Percentiles rank a stretch among this genome's conserved stretches.
These are phyloP conservation scores for Hemiprocne comata DNA, from an alignment of 2,113 vertebrate genomes.

Conservation along the genomic window DNA sequence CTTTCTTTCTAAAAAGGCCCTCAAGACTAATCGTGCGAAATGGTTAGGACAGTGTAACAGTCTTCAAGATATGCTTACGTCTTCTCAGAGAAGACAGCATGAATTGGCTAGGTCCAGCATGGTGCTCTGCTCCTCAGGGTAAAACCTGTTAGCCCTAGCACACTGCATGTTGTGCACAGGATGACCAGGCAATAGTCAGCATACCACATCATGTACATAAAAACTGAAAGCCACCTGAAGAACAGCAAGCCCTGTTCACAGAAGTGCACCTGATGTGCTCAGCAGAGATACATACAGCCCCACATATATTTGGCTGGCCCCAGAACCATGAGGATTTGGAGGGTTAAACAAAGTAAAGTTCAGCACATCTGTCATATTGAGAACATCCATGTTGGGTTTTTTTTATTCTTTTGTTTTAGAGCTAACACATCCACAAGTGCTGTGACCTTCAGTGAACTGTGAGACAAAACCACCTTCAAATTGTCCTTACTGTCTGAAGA, in stretches of 20 bases:
- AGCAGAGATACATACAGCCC: background rate
- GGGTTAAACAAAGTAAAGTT: background rate
- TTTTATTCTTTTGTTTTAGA: background rate
- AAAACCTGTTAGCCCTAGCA: background rate
- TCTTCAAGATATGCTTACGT: fast-evolving
- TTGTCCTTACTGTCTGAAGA: fast-evolving
- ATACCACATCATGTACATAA: background rate
- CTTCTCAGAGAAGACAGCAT: background rate
- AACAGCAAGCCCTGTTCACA: background rate
- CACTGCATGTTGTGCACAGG: background rate
- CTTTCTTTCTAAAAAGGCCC: background rate
- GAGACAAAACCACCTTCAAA: background rate
- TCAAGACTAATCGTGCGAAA: background rate
- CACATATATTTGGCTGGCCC: background rate
- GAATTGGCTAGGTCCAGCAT: background rate
- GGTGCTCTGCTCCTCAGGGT: background rate
- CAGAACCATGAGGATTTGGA: background rate
- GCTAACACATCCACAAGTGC: background rate
- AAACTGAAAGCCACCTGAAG: background rate
- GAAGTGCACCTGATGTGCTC: background rate
- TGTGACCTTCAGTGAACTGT: background rate
- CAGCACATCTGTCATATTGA: background rate
- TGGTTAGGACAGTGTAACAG: background rate
- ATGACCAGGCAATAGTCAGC: background rate
- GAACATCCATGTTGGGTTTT: background rate